phyloP scores from a whole-genome alignment of 2,113 vertebrate species.

The cat (Felis catus) region F.catus_Fca126_mat1.0 CM031413.1:37624501-37625000 shows the following conservation, averaged over 20 bases:
- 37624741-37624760: background rate
- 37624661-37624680: background rate
- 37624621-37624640: background rate
- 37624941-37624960: background rate
- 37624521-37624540: background rate
- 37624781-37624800: background rate
- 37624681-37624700: background rate
- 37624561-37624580: background rate
- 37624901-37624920: background rate
- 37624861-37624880: background rate
- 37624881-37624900: background rate
- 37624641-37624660: background rate
- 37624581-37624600: background rate
- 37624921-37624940: background rate
- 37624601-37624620: background rate
- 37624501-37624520: background rate
- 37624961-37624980: background rate
- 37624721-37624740: background rate
- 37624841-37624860: background rate
- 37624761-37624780: background rate
- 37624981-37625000: background rate
- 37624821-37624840: background rate
- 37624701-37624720: slow-evolving; percentile 20
- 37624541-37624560: background rate
- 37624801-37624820: background rate